Base-by-base conservation (phyloP, 1,140 invertebrate species). In the Saccostrea cuccullata region DNA sequence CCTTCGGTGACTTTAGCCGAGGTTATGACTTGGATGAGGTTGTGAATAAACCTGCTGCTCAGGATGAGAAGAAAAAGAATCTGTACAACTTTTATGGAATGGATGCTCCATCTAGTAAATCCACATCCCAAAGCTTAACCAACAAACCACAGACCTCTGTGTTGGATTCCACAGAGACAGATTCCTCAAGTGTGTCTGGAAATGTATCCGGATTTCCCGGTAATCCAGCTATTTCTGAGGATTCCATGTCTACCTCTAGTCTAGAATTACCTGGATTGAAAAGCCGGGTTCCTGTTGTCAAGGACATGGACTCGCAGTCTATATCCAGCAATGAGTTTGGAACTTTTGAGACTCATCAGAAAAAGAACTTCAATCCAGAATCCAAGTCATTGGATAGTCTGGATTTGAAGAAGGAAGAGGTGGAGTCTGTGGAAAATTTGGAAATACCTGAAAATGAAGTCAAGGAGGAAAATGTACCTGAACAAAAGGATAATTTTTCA, bases 1-100 rank as follows among this genome's bases (percentile, higher is more conserved):
- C 96, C 89, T 96, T 96, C 94, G 96, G 96, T 56, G 96, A 96
- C 84, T 96, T 96, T 92, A 94, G 96, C 82, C 89, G 88, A 15
- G 92, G 91, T 36, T 91, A 91, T 86, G 91, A 91, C 47, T 60
- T 89, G 20, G 88, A 89, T 55, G 88, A 89, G 82, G 82, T 89
- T 55, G 56, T 85, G 56, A 77, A 86, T 70, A 5, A 26, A 6
- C 85, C 70, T 11, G 26, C 58, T 58, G 64, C 85, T 26, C 23
- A 36, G 55, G 55, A 36, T 6, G 36, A 56, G n/a, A 73, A 73
- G 56, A 86, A 89, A 58, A 89, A 89, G 47, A 89, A 89, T 67
- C 13, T 89, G 60, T 89, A 67, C 56, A 84, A 70, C 15, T 83
- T 86, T 82, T 89, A 89, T 56, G 88, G 88, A 55, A 89, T 89